Base-by-base conservation (phyloP, 2,888 invertebrate genomes). In the Troilus luridus region DNA sequence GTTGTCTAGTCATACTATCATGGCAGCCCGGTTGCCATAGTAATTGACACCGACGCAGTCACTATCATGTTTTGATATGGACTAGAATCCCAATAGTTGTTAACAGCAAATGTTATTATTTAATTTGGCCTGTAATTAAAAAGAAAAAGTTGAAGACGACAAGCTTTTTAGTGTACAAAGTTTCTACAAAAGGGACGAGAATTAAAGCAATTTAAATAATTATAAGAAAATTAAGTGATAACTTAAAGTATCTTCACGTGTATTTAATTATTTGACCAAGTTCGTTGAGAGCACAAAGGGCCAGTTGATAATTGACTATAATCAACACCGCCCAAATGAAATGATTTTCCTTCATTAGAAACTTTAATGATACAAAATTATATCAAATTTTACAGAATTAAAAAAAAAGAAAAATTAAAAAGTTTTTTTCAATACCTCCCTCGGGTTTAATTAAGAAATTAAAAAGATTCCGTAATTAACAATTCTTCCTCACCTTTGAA, bases 351-450 rank as follows among this genome's bases (percentile, higher is more conserved):
- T 72, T 27, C 72, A 72, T 72, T 72, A 72, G 72, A 27, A 72
- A 72, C 72, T 72, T 72, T 72, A 72, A 72, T 72, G 72, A 72
- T 27, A 27, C 27, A 72, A 72, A 72, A 72, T 72, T 72, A 27
- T 27, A 27, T 72, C 24, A 24, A 72, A 72, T 72, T 72, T 72
- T 72, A 72, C 72, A 27, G 24, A 67, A 67, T 67, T 67, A 67
- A 67, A 67, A 72, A 67, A 41, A 41, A 41, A 41, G 41, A 41
- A 27, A 10, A 67, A 67, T 67, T 67, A 67, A 67, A 67, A 72
- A 67, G 27, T 10, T 62, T 64, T 62, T 64, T 64, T 64, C 21
- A 64, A 64, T n/a, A 64, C 5, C n/a, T 27, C 24, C 67, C 12
- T 11, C 24, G 27, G 27, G 72, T 27, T 72, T 72, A 14, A 72